Conservation (phyloP, 1,140 invertebrate species). For the Lepidurus couesii region DNA sequence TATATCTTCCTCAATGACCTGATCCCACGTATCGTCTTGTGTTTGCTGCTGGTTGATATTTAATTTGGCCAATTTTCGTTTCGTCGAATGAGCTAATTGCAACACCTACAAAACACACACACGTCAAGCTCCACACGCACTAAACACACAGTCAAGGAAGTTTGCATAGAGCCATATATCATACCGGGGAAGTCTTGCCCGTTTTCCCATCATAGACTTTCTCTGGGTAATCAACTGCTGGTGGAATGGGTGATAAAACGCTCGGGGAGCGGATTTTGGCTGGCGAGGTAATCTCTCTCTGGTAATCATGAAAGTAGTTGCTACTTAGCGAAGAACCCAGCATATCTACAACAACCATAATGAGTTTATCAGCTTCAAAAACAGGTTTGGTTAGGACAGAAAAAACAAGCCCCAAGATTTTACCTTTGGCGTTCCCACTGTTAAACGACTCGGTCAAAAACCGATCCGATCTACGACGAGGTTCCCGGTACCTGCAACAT, state of each 20-base stretch:
- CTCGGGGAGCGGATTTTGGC: not conserved
- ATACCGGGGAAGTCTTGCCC: not conserved
- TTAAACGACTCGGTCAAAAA: not conserved
- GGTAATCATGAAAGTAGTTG: conserved; percentile 7
- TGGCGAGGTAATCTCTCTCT: not conserved
- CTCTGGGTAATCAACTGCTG: not conserved
- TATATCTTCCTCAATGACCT: not conserved
- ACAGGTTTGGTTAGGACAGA: not conserved
- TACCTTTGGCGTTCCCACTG: not conserved
- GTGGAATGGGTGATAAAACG: not conserved
- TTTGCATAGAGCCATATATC: not conserved
- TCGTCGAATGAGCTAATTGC: not conserved
- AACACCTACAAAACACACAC: too few species aligned
- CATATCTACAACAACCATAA: not conserved
- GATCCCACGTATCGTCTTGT: not conserved
- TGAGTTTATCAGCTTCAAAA: not conserved
- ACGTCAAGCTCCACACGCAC: too few species aligned
- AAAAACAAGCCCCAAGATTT: not conserved
- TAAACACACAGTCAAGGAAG: too few species aligned
- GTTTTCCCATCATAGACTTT: not conserved
- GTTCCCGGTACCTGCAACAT: not conserved
- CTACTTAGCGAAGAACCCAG: not conserved
- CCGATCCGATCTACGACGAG: not conserved
- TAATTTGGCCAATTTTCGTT: not conserved
- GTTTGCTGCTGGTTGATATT: not conserved